A percentile compares a stretch with the other conserved stretches of the same genome.
These are phyloP conservation scores for Mugil cephalus DNA, from an alignment of 2,113 vertebrate species.

Conservation along the genomic window DNA sequence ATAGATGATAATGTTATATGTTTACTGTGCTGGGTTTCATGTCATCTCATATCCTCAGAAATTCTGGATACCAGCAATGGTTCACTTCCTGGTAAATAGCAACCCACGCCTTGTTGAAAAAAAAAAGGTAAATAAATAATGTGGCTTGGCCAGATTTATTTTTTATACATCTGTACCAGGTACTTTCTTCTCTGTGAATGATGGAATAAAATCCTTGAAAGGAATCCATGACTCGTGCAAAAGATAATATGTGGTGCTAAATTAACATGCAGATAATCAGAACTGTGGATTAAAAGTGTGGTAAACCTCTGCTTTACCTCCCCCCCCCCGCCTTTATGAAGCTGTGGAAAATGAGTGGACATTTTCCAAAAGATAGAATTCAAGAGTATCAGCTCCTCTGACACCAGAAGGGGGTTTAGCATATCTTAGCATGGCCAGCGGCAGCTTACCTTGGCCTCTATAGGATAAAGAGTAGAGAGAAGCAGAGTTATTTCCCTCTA, in stretches of 20 bases:
- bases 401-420: background rate
- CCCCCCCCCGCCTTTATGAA: background rate
- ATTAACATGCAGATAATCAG: constrained; percentile 31
- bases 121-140: too few relatives aligned
- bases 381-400: background rate
- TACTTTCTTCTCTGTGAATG: too few relatives aligned
- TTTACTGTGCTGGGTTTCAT: too few relatives aligned
- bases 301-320: background rate
- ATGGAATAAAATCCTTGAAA: background rate
- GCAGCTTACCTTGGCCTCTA: background rate
- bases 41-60: too few relatives aligned
- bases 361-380: background rate
- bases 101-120: too few relatives aligned
- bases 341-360: background rate
- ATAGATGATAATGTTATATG: too few relatives aligned
- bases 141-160: too few relatives aligned
- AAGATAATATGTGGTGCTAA: constrained; percentile 19
- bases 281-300: constrained; percentile 8
- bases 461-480: background rate
- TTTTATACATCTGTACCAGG: too few relatives aligned
- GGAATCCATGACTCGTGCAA: constrained; percentile 32
- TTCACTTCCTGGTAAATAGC: too few relatives aligned
- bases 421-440: background rate
- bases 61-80: too few relatives aligned
- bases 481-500: background rate